These are phyloP conservation scores for Brachymystax lenok DNA, from an alignment of 2,797 vertebrate species.

Conservation along the genomic window DNA sequence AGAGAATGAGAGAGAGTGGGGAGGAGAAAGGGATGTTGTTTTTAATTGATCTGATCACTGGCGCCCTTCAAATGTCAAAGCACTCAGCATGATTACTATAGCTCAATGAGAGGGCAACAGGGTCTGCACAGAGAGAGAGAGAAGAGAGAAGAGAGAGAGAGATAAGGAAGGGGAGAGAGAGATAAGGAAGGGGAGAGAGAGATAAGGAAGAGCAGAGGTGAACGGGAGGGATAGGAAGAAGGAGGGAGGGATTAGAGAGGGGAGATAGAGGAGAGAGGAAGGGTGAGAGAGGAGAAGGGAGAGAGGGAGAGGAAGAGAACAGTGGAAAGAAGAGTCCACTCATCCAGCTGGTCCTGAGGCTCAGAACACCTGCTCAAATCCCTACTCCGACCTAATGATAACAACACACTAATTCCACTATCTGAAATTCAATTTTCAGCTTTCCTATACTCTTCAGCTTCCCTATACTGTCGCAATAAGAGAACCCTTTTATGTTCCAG, in stretches of 20 bases:
- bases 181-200: too few relatives aligned
- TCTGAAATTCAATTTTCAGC: neutral
- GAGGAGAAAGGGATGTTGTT: neutral
- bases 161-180: too few relatives aligned
- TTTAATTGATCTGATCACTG: conserved; percentile 7
- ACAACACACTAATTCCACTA: neutral
- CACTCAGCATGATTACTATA: conserved; percentile 1
- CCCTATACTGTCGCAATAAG: neutral
- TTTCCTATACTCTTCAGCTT: neutral
- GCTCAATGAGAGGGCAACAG: neutral
- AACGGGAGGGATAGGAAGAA: too few relatives aligned
- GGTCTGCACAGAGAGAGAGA: neutral
- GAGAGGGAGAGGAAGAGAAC: neutral
- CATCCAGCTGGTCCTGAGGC: neutral
- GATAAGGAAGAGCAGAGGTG: too few relatives aligned
- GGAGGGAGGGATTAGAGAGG: too few relatives aligned
- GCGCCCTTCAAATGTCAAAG: conserved; percentile 13
- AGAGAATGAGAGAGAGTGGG: neutral
- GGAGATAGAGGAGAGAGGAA: too few relatives aligned
- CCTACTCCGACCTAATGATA: neutral
- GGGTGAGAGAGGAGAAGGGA: neutral
- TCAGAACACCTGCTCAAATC: neutral
- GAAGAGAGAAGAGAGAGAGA: too few relatives aligned
- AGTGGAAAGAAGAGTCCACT: neutral
- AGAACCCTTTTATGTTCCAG: too few relatives aligned